Evolutionary conservation across 1,140 invertebrate species (phyloP).

Genomic region (Zaprionus africanus): DNA sequence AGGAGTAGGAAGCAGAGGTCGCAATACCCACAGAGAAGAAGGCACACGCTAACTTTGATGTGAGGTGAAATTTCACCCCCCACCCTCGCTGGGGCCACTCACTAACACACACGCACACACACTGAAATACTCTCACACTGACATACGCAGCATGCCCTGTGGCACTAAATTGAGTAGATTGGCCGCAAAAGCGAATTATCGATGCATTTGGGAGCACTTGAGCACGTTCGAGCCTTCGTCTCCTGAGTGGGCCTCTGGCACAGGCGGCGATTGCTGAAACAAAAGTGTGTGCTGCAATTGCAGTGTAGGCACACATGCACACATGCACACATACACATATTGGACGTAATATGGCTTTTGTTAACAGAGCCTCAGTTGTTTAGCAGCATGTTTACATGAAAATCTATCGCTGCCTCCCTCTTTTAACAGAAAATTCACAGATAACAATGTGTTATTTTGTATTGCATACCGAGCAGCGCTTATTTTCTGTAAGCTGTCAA

Average conservation of each 20-base stretch:
- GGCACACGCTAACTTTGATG: constrained; percentile 60
- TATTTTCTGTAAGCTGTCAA: too few relatives aligned
- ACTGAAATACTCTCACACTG: constrained; percentile 3
- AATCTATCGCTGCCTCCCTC: too few relatives aligned
- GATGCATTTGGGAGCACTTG: constrained; percentile 74
- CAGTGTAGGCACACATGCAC: constrained; percentile 5
- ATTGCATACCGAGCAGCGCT: too few relatives aligned
- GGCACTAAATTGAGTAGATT: constrained; percentile 65
- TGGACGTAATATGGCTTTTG: too few relatives aligned
- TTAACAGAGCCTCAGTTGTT: too few relatives aligned
- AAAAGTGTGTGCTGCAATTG: constrained; percentile 31
- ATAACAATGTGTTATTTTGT: too few relatives aligned
- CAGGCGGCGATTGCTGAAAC: constrained; percentile 22
- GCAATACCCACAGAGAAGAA: background rate
- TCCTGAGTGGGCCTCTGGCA: constrained; percentile 34
- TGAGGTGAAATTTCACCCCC: constrained; percentile 29
- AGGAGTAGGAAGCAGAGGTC: constrained; percentile 20
- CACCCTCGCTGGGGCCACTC: constrained; percentile 5
- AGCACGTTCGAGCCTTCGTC: constrained; percentile 57
- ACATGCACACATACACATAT: too few relatives aligned
- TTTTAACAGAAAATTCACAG: too few relatives aligned
- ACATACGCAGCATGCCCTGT: constrained; percentile 19
- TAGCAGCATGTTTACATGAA: too few relatives aligned
- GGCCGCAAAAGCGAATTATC: constrained; percentile 76
- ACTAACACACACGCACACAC: constrained; percentile 23